phyloP scores from a whole-genome alignment of 2,888 invertebrate genomes.

The Himalopsyche kuldschensis region DNA sequence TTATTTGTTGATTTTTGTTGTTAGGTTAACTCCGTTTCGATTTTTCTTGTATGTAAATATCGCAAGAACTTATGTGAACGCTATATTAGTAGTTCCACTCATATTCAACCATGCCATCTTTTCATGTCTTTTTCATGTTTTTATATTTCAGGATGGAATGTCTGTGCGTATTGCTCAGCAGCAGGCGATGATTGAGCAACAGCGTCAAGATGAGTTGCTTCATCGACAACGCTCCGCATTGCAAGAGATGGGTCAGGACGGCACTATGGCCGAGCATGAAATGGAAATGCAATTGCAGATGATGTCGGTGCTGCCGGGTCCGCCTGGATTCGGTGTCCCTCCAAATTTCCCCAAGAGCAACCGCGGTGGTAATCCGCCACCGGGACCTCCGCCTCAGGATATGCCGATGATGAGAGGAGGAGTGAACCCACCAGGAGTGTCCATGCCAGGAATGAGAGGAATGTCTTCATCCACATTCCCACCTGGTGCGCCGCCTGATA shows the following conservation, averaged over 20 bases:
- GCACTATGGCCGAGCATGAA: slow-evolving; percentile 42
- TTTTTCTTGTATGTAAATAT: no score
- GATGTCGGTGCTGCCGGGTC: slow-evolving; percentile 42
- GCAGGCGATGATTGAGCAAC: slow-evolving; percentile 42
- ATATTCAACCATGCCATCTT: no score
- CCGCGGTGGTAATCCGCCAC: slow-evolving; percentile 22
- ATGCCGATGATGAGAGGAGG: slow-evolving; percentile 16
- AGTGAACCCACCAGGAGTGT: slow-evolving; percentile 33
- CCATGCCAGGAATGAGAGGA: slow-evolving; percentile 30
- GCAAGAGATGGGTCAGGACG: slow-evolving; percentile 35
- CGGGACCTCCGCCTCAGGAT: slow-evolving; percentile 5
- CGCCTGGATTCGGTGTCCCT: slow-evolving; percentile 19
- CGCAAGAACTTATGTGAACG: no score
- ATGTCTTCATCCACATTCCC: slow-evolving; percentile 34
- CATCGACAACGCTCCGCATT: slow-evolving; percentile 41
- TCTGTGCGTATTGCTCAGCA: slow-evolving; percentile 41
- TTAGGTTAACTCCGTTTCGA: no score
- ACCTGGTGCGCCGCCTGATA: not conserved
- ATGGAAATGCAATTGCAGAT: slow-evolving; percentile 44
- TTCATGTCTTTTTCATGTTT: no score
- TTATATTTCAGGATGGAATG: slow-evolving; percentile 31
- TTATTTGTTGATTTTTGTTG: no score
- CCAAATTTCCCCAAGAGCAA: slow-evolving; percentile 13
- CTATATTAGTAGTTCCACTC: no score
- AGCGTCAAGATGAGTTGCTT: slow-evolving; percentile 42